Evolutionary conservation across 2,113 vertebrate species (phyloP).

Genomic region (Callipepla californica): DNA sequence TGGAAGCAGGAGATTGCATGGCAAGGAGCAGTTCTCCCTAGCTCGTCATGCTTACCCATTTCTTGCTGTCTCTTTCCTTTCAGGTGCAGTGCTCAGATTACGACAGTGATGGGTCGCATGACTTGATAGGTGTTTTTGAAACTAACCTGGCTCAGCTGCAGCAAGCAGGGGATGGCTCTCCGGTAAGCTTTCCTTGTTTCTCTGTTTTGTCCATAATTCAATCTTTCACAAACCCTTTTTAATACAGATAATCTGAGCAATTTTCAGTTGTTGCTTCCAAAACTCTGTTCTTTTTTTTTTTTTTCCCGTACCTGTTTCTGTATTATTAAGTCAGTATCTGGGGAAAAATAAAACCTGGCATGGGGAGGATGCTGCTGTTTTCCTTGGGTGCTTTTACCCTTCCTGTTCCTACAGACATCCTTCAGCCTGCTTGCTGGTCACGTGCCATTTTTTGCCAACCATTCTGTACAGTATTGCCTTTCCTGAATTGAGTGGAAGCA

Average conservation of each 20-base stretch:
- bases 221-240: neutral
- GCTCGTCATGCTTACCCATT: neutral
- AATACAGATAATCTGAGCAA: neutral
- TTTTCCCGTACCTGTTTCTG: neutral
- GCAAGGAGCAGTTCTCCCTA: conserved; percentile 30
- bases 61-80: neutral
- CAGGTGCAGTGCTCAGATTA: conserved; percentile 90
- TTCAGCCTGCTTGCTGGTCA: neutral
- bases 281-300: neutral
- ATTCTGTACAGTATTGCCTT: neutral
- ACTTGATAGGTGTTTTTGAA: conserved; percentile 90
- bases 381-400: neutral
- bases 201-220: neutral
- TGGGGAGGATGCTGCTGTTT: neutral
- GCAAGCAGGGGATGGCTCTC: conserved; percentile 73
- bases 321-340: neutral
- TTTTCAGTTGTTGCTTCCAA: neutral
- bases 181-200: conserved; percentile 76
- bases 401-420: neutral
- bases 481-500: neutral
- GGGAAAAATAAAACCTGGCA: neutral
- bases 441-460: neutral
- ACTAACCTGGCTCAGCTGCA: conserved; percentile 85
- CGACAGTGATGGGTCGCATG: conserved; percentile 90
- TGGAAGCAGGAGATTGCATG: conserved; percentile 27